Base-by-base conservation (phyloP, 2,888 invertebrate genomes). In the Leptarthrus brevirostris region DNA sequence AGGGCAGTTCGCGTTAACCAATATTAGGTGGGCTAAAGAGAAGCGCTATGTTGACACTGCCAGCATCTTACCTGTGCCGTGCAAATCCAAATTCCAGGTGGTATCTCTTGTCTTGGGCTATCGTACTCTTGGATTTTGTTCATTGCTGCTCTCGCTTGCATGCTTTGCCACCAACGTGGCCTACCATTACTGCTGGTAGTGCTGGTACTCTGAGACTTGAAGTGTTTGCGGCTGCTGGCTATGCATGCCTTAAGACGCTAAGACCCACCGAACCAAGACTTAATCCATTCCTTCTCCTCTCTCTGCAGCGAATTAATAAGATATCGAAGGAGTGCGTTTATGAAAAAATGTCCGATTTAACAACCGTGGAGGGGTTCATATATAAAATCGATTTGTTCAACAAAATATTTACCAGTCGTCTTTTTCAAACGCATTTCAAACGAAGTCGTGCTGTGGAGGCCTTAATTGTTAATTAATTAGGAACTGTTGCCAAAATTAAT, bases 371-470 rank as follows among this genome's bases (percentile, higher is more conserved):
- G 77, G 77, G 77, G 77, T 78, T 71, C 76, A 75, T 78, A 78
- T 78, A 78, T 78, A 77, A 78, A 78, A 75, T 76, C 73, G 73
- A 78, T 76, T 77, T 75, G 74, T 75, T 74, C 76, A 74, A 73
- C 75, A 74, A 58, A 76, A 73, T 74, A 74, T 75, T 76, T 71
- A 78, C 76, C 77, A 78, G 77, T 78, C 77, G 77, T 76, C 77
- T 75, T 77, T 75, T 78, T 78, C 77, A 78, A 78, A 78, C 73
- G 77, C 74, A 77, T 78, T 78, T 78, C 77, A 78, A 78, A 78
- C 74, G 77, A 77, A 75, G 73, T 76, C 77, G 76, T 74, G 75
- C 77, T 75, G 77, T 71, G 75, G 75, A 69, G 70, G 66, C 56
- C 22, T 61, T 61, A 3, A 18, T 22, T 47, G 14, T 64, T 66